Percentiles rank a stretch among this genome's conserved stretches.
Conservation (phyloP, 2,113 vertebrate genomes). For the Alligator mississippiensis region DNA sequence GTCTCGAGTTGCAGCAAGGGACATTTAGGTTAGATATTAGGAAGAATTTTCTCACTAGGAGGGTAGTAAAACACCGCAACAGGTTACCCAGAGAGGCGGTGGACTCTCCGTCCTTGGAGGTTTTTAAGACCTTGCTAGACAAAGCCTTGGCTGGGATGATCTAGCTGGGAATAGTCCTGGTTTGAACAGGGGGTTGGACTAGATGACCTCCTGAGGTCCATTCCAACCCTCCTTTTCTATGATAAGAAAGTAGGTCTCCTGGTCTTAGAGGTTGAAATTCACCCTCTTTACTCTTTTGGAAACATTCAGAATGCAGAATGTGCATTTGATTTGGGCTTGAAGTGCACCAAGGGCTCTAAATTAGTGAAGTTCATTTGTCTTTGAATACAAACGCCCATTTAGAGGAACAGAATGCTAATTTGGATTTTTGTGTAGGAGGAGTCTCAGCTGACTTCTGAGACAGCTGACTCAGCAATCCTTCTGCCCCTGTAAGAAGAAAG, state of each 20-base stretch:
- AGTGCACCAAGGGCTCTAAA: not conserved
- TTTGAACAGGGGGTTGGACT: too few species aligned
- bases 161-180: too few species aligned
- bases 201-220: too few species aligned
- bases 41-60: too few species aligned
- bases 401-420: not conserved
- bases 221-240: not conserved
- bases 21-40: too few species aligned
- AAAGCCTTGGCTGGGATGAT: too few species aligned
- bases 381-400: not conserved
- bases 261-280: not conserved
- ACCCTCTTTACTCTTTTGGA: not conserved
- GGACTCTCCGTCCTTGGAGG: too few species aligned
- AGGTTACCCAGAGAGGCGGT: too few species aligned
- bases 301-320: not conserved
- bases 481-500: not conserved
- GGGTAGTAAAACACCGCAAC: too few species aligned
- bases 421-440: not conserved
- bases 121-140: too few species aligned
- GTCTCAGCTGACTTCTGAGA: not conserved
- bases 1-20: too few species aligned
- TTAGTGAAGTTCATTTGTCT: not conserved
- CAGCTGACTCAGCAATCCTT: too few species aligned
- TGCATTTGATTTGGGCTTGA: not conserved
- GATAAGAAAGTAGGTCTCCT: not conserved